Evolutionary conservation across 2,113 vertebrate genomes (phyloP).

Genomic region (Accipiter cooperii): DNA sequence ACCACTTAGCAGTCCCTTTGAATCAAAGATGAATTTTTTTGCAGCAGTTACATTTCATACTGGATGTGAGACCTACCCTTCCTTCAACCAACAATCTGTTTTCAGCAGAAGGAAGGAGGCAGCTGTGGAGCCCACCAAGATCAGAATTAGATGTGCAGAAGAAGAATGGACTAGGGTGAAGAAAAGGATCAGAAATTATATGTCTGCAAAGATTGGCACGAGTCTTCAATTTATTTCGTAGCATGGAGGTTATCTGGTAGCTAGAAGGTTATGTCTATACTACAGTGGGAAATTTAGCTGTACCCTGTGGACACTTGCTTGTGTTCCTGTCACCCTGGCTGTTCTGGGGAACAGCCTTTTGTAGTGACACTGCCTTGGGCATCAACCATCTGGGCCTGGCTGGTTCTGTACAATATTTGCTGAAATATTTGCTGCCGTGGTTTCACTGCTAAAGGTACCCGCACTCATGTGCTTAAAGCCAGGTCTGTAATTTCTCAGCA

Average conservation of each 20-base stretch:
- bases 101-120: neutral
- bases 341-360: neutral
- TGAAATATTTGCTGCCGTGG: neutral
- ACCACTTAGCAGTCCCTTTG: neutral
- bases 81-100: neutral
- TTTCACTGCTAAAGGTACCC: neutral
- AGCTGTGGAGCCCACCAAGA: neutral
- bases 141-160: neutral
- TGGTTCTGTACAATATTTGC: neutral
- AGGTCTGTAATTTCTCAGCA: neutral
- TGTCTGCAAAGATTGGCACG: neutral
- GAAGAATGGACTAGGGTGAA: neutral
- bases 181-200: neutral
- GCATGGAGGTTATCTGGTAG: neutral
- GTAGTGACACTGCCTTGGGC: neutral
- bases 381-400: neutral
- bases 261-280: neutral
- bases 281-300: neutral
- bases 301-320: neutral
- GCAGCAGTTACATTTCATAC: neutral
- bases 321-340: neutral
- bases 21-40: neutral
- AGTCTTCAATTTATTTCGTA: neutral
- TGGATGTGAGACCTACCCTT: neutral
- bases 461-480: neutral